phyloP scores from a whole-genome alignment of 2,888 invertebrate genomes.

The Lissonota sp. region DNA sequence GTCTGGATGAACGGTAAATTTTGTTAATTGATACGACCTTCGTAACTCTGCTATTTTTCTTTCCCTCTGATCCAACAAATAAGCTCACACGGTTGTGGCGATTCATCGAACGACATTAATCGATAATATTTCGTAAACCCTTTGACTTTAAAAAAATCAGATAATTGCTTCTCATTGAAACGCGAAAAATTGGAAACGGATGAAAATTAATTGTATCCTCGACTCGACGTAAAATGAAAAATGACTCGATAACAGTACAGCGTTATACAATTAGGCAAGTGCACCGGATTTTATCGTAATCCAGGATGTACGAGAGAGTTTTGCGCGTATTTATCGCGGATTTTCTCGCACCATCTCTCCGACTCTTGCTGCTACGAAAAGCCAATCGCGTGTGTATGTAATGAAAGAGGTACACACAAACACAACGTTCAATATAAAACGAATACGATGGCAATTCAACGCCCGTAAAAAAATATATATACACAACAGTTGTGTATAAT shows the following conservation, averaged over 20 bases:
- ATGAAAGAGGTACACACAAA: conserved; percentile 24
- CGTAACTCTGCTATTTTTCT: no score
- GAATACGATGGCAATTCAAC: conserved; percentile 25
- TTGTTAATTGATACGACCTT: no score
- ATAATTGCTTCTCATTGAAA: not conserved
- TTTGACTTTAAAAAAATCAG: no score
- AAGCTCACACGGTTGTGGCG: no score
- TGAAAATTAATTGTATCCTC: not conserved
- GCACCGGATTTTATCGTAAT: conserved; percentile 41
- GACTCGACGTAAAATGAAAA: no score
- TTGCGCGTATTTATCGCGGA: conserved; percentile 40
- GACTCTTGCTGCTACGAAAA: not conserved
- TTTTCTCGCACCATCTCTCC: conserved; percentile 44
- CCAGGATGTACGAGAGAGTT: conserved; percentile 46
- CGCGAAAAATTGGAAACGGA: not conserved
- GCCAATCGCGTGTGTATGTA: not conserved
- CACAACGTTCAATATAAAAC: conserved; percentile 35
- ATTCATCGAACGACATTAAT: no score
- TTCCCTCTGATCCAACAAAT: no score
- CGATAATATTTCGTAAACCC: no score
- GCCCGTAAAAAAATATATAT: conserved; percentile 50
- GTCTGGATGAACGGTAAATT: no score
- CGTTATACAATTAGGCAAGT: conserved; percentile 22
- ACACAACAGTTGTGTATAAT: conserved; percentile 59
- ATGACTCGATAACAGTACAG: not conserved